Evolutionary conservation across 2,797 vertebrate genomes (phyloP).

Genomic region (Sebastes oblongus): DNA sequence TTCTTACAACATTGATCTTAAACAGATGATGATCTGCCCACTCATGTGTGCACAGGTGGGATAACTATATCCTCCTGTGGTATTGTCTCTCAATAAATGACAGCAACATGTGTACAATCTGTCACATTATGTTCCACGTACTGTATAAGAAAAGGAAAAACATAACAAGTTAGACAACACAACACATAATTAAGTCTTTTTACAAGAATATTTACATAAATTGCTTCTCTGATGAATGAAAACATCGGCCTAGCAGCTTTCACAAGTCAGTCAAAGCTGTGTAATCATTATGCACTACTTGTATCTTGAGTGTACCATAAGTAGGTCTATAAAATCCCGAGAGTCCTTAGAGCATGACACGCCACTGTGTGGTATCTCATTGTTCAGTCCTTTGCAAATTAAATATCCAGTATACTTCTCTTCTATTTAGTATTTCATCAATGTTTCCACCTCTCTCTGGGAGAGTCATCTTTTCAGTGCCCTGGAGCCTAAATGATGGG

Average conservation of each 20-base stretch:
- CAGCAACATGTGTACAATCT: background rate
- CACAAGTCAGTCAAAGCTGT: background rate
- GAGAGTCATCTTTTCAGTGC: background rate
- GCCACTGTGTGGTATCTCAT: background rate
- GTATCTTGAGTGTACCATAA: background rate
- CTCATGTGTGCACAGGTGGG: background rate
- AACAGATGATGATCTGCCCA: background rate
- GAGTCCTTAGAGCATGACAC: background rate
- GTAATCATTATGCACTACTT: background rate
- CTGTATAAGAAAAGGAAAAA: background rate
- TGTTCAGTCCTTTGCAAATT: background rate
- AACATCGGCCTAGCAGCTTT: background rate
- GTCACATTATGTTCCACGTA: background rate
- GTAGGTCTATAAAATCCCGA: background rate
- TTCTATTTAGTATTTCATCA: background rate
- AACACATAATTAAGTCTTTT: background rate
- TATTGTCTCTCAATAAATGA: background rate
- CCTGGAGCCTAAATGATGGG: background rate
- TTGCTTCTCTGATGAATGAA: background rate
- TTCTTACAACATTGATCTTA: background rate
- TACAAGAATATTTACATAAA: background rate
- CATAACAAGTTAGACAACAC: background rate
- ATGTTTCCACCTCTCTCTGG: background rate
- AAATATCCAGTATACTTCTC: background rate
- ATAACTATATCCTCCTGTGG: background rate